Percentiles rank a stretch among this genome's conserved stretches.
phyloP scores from a whole-genome alignment of 1,140 invertebrate genomes.

The Tenebrio molitor region DNA sequence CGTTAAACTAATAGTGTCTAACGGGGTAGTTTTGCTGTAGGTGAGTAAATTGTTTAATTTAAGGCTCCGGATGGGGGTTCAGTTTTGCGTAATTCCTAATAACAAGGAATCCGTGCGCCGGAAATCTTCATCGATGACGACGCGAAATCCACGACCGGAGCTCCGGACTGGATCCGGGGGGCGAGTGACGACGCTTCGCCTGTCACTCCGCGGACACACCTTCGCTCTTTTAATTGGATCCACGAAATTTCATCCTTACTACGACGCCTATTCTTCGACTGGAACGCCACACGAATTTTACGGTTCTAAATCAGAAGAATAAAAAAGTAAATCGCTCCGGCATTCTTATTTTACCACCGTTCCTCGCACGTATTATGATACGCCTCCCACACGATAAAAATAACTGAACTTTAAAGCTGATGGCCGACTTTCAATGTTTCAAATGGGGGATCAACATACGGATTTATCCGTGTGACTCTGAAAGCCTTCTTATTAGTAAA shows the following conservation, averaged over 20 bases:
- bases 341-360: too few species aligned
- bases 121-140: background rate
- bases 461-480: slow-evolving; percentile 1
- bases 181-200: too few species aligned
- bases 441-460: background rate
- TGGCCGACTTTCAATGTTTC: background rate
- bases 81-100: background rate
- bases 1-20: slow-evolving; percentile 24
- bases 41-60: slow-evolving; percentile 26
- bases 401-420: background rate
- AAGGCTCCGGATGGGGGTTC: background rate
- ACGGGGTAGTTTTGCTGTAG: slow-evolving; percentile 17
- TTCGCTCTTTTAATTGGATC: too few species aligned
- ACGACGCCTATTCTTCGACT: too few species aligned
- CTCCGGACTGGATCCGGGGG: too few species aligned
- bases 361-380: too few species aligned
- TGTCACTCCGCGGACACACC: too few species aligned
- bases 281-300: too few species aligned
- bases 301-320: too few species aligned
- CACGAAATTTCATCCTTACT: too few species aligned
- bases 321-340: too few species aligned
- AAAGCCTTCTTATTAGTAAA: slow-evolving; percentile 9
- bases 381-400: background rate
- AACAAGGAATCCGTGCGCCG: background rate
- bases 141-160: too few species aligned